These are phyloP conservation scores for Drosophila subquinaria DNA, from an alignment of 2,888 invertebrate genomes.

Conservation along the genomic window DNA sequence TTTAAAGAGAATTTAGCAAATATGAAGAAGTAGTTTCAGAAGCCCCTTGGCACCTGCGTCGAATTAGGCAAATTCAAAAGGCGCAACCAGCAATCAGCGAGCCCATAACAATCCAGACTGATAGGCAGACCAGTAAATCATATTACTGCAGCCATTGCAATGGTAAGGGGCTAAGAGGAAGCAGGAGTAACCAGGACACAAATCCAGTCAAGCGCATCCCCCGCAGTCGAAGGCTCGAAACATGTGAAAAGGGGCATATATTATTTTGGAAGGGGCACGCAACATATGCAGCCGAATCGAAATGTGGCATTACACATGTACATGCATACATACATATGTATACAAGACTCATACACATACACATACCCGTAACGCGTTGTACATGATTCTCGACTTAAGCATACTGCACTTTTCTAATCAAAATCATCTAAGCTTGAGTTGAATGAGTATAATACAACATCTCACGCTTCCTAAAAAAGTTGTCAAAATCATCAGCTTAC, in stretches of 20 bases:
- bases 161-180: background rate
- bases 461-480: too few relatives aligned
- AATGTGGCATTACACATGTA: slow-evolving; percentile 14
- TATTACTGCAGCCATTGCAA: slow-evolving; percentile 48
- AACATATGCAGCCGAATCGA: slow-evolving; percentile 49
- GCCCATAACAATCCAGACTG: slow-evolving; percentile 19
- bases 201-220: slow-evolving; percentile 34
- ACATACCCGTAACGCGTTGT: background rate
- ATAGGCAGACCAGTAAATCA: slow-evolving; percentile 60
- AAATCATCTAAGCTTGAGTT: too few relatives aligned
- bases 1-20: too few relatives aligned
- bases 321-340: background rate
- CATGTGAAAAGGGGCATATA: background rate
- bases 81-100: slow-evolving; percentile 23
- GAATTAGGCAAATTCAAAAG: slow-evolving; percentile 32
- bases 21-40: background rate
- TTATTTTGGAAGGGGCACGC: slow-evolving; percentile 4
- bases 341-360: too few relatives aligned
- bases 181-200: slow-evolving; percentile 15
- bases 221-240: background rate
- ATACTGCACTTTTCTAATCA: too few relatives aligned
- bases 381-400: too few relatives aligned
- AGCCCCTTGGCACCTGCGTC: slow-evolving; percentile 13
- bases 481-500: too few relatives aligned
- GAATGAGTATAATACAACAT: too few relatives aligned